These are phyloP conservation scores for Chorisops tibialis DNA, from an alignment of 2,888 invertebrate genomes.

Conservation along the genomic window DNA sequence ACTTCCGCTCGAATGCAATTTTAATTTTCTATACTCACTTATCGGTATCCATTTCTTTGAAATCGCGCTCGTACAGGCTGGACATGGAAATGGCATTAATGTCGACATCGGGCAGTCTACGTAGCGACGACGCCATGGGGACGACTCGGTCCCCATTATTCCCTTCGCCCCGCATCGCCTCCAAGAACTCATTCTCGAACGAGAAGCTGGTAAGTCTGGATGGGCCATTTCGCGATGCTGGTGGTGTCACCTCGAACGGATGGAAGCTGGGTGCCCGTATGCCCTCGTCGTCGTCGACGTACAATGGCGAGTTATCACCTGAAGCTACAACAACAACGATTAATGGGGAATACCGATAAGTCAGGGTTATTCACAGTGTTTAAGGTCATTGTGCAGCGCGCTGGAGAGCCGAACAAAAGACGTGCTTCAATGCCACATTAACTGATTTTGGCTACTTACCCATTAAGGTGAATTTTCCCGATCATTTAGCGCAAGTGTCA, in stretches of 20 bases:
- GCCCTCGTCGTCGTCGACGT: neutral
- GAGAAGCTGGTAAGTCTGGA: neutral
- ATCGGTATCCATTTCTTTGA: constrained; percentile 34
- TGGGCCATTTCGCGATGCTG: neutral
- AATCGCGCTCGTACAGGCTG: constrained; percentile 34
- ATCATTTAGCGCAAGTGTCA: too few species aligned
- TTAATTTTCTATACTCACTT: constrained; percentile 31
- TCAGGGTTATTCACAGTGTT: too few species aligned
- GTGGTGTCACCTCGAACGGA: neutral
- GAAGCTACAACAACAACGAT: constrained; percentile 19
- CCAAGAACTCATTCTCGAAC: constrained; percentile 6
- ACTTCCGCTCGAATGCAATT: neutral
- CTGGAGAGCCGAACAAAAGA: too few species aligned
- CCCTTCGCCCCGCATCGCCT: constrained; percentile 4
- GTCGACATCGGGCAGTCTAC: constrained; percentile 21
- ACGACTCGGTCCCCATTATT: neutral
- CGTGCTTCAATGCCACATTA: too few species aligned
- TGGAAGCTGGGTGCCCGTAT: constrained; percentile 9
- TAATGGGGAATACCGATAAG: constrained; percentile 8
- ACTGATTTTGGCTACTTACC: too few species aligned
- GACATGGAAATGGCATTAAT: constrained; percentile 35
- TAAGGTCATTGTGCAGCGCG: too few species aligned
- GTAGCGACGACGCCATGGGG: neutral
- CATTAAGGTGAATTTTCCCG: too few species aligned
- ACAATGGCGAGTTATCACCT: constrained; percentile 13